Evolutionary conservation across 2,888 invertebrate species (phyloP).

Genomic region (Ophion ventricosus): DNA sequence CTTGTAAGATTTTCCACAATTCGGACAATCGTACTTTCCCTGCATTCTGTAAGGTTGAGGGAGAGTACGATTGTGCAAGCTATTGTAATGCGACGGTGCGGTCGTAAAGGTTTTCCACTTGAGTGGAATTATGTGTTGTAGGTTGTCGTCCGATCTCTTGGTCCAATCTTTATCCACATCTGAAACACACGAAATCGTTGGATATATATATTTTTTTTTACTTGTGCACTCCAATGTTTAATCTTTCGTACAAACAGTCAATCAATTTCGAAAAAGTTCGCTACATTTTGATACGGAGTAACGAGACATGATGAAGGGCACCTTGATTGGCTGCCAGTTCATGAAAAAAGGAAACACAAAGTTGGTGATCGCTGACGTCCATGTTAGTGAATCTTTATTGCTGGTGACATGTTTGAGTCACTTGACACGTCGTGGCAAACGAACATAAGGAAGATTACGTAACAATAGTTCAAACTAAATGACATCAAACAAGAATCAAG

Average conservation of each 20-base stretch:
- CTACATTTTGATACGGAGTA: not conserved
- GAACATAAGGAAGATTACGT: too few species aligned
- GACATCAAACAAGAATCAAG: too few species aligned
- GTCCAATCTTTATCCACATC: constrained; percentile 28
- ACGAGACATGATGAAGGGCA: not conserved
- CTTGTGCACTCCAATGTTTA: not conserved
- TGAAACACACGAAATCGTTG: constrained; percentile 43
- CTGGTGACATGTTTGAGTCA: not conserved
- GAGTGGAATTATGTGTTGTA: not conserved
- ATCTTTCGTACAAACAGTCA: not conserved
- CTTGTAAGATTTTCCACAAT: constrained; percentile 59
- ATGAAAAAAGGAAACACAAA: not conserved
- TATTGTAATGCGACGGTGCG: constrained; percentile 19
- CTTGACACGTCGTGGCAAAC: too few species aligned
- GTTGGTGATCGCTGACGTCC: not conserved
- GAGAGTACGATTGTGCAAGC: not conserved
- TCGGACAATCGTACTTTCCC: constrained; percentile 51
- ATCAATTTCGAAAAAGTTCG: not conserved
- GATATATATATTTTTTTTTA: constrained; percentile 5
- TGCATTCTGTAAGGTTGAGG: constrained; percentile 17
- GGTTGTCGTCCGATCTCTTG: constrained; percentile 18
- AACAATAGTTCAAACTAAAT: too few species aligned
- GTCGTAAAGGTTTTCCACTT: constrained; percentile 35
- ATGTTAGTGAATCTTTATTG: not conserved
- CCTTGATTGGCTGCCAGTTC: not conserved